Evolutionary conservation across 2,113 vertebrate species (phyloP), one percentile per base, ranked within the genome.

Genomic region (Phylloscopus whistleri): DNA sequence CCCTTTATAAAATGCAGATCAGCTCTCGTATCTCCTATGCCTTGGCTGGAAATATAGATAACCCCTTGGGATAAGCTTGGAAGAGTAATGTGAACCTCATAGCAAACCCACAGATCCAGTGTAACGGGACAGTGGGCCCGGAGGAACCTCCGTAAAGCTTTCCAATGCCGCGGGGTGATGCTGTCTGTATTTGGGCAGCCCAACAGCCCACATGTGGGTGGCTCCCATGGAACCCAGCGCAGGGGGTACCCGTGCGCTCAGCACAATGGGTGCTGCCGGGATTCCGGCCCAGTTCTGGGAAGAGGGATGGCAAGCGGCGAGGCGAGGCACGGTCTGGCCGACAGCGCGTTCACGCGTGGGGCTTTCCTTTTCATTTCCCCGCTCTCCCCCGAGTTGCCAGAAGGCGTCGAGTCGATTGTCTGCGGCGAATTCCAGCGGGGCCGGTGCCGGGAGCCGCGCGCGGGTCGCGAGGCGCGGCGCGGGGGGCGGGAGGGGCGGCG

Each of bases 21-120:
- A 22, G 16, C 41, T 35, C n/a, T 37, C 2, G 0, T 11, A 1
- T 11, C 35, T 39, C 39, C 4, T 7, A 2, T 7, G 22, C 41
- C 20, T 53, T 18, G 33, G 44, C 62, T 6, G 22, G 46, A n/a
- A 22, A 6, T 5, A 18, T 0, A 26, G 31, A 33, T 7, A 10
- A 52, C 12, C 53, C 1, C 59, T 33, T 11, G 59, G 59, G 37
- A 37, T 33, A 27, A 2, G 6, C 17, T 27, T 13, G 46, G 48
- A 33, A 53, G 37, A 22, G 48, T 5, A 27, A 28, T 0, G 16
- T 0, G 22, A 63, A 37, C 59, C 20, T 9, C 37, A 12, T 3
- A 1, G 26, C 76, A 23, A 41, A 23, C 4, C 43, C 56, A 10
- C 10, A 4, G 7, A 23, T 20, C 16, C 43, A 12, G 23, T 7